phyloP scores from a whole-genome alignment of 2,888 invertebrate species.

The Bombylius discolor region DNA sequence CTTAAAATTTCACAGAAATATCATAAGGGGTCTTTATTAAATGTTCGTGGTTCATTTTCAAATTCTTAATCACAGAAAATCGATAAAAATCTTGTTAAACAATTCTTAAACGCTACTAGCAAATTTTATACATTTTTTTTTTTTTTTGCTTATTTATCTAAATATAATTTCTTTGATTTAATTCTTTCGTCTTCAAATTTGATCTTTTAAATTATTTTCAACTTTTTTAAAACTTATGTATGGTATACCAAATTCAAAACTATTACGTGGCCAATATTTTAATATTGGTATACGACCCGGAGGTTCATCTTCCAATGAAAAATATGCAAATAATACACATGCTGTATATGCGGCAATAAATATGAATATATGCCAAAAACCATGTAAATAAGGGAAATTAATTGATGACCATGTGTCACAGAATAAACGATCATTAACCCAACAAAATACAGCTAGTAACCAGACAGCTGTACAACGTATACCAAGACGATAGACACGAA shows the following conservation, averaged over 20 bases:
- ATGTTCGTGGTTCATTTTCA: too few species aligned
- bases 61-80: too few species aligned
- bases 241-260: constrained; percentile 65
- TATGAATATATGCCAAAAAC: constrained; percentile 70
- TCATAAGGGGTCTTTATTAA: too few species aligned
- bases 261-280: constrained; percentile 63
- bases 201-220: neutral
- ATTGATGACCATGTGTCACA: constrained; percentile 67
- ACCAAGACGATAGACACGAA: constrained; percentile 57
- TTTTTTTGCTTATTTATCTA: neutral
- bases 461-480: constrained; percentile 55
- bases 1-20: too few species aligned
- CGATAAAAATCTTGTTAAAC: too few species aligned
- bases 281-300: constrained; percentile 59
- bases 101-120: too few species aligned
- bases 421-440: constrained; percentile 65
- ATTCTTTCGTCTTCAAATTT: neutral
- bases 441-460: constrained; percentile 58
- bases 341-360: constrained; percentile 67
- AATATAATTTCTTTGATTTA: neutral
- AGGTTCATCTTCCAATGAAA: constrained; percentile 57
- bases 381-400: constrained; percentile 71
- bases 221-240: constrained; percentile 52
- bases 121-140: neutral
- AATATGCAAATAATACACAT: constrained; percentile 65